Evolutionary conservation across 2,888 invertebrate species (phyloP), one percentile per base, ranked within the genome.

Genomic region (Heliconius aoede): DNA sequence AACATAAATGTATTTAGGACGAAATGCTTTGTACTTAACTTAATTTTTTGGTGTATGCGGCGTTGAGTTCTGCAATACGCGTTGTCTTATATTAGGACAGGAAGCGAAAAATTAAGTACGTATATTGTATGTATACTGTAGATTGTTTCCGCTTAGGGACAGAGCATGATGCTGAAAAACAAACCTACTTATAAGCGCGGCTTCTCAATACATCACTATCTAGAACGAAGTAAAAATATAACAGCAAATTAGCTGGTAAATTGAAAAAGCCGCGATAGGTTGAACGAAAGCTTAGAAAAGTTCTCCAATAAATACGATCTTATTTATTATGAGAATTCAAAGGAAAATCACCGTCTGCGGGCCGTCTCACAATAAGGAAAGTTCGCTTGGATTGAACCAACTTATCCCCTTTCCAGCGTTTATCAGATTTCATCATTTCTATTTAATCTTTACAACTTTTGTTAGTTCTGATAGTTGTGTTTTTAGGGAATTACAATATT

Each of bases 261-360:
- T 80, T 80, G 78, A 80, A 78, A 76, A 64, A 64, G 76, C 78
- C 73, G 72, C 78, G 78, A 79, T 78, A 76, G 80, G 78, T 74
- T 77, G 74, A 77, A 77, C 58, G 76, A 78, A 76, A 69, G 74
- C 77, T 76, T 80, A 46, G 80, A 80, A 80, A 65, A 81, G 80
- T 81, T 80, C 76, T 75, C 77, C 81, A 81, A 81, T 81, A 81
- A 81, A 81, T 77, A 78, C 74, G 72, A 62, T 72, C 68, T 79
- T 73, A 76, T 60, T 60, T 76, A 60, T n/a, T 61, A 36, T 21
- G 26, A 58, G 65, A 24, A 60, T 60, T 74, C 68, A 74, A 68
- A 74, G 67, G 60, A 74, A 58, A 74, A 60, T 68, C 68, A 74
- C 46, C 55, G 40, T 74, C 61, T 68, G 36, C 21, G 13, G 64